phyloP scores from a whole-genome alignment of 2,113 vertebrate species.

The Cyrtonyx montezumae region DNA sequence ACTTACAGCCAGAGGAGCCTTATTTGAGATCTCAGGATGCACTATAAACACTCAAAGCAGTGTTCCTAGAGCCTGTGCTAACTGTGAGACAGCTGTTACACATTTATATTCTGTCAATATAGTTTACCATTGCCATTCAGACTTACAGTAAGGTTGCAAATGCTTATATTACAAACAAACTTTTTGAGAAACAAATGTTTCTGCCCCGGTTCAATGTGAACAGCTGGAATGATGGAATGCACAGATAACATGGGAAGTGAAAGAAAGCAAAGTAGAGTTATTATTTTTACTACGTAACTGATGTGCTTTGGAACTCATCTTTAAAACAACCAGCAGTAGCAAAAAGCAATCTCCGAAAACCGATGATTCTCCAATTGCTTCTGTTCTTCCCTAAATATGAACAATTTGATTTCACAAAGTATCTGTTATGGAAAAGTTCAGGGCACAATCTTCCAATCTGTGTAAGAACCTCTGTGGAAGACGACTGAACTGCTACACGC shows the following conservation, averaged over 20 bases:
- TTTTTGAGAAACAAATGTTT: constrained; percentile 10
- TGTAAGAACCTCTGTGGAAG: not conserved
- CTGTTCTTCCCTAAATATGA: not conserved
- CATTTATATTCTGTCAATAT: not conserved
- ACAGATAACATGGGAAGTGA: not conserved
- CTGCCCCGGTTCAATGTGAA: not conserved
- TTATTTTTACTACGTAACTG: not conserved
- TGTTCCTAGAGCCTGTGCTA: not conserved
- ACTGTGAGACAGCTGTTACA: constrained; percentile 2
- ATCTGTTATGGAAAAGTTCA: rapidly evolving
- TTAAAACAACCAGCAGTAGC: not conserved
- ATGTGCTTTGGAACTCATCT: constrained; percentile 12
- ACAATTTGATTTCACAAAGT: not conserved
- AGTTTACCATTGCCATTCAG: not conserved
- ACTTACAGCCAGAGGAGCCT: constrained; percentile 43
- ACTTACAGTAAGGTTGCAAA: constrained; percentile 39
- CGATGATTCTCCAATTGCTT: not conserved
- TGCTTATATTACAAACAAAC: not conserved
- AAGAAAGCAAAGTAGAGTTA: not conserved
- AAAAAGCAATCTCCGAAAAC: not conserved
- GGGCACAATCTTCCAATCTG: not conserved
- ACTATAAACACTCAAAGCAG: constrained; percentile 19
- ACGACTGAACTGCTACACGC: not conserved
- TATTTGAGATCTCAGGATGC: constrained; percentile 22
- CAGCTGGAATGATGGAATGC: not conserved